Base-by-base conservation (phyloP, 2,113 vertebrate genomes). In the Cairina moschata region DNA sequence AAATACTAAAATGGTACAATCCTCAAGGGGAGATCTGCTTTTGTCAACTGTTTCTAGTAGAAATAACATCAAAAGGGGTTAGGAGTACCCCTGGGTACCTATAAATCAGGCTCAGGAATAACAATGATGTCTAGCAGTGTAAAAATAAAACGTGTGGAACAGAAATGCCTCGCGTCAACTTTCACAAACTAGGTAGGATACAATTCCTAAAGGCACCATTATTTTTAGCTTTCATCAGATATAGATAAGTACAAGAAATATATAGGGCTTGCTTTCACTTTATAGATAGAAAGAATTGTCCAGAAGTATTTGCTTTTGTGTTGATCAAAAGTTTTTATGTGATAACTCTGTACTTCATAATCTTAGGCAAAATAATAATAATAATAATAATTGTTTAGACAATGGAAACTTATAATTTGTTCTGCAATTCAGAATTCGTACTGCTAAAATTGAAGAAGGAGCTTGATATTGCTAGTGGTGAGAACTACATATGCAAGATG, bases 191-290 rank as follows among this genome's bases (percentile, higher is more conserved):
- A 75, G 1, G 2, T 56, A 92, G 76, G 31, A 42, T 75, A 93
- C 40, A 84, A 75, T 96, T 97, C 93, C 94, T 95, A 76, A 88
- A 96, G 95, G 85, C 82, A 86, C 71, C 15, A 29, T 94, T 96
- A 96, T 91, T 96, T 94, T 96, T 94, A 91, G 54, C 54, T 85
- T 94, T 86, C 40, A 89, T 55, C 42, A 94, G 90, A 85, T 91
- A 80, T 20, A 46, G 58, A 31, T 82, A 84, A 77, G 17, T 94
- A 83, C 85, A 86, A 91, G 84, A 68, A 14, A 68, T 56, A 63
- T n/a, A 17, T 80, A 59, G 52, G n/a, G 18, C 44, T 81, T 75
- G 13, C 29, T 59, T 32, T 79, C 32, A 71, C 23, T 62, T 73
- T 48, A 66, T 36, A 63, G 59, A 67, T 77, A 69, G 11, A 66